Conservation (phyloP, 2,888 invertebrate genomes). For the Heliconius ethilla region DNA sequence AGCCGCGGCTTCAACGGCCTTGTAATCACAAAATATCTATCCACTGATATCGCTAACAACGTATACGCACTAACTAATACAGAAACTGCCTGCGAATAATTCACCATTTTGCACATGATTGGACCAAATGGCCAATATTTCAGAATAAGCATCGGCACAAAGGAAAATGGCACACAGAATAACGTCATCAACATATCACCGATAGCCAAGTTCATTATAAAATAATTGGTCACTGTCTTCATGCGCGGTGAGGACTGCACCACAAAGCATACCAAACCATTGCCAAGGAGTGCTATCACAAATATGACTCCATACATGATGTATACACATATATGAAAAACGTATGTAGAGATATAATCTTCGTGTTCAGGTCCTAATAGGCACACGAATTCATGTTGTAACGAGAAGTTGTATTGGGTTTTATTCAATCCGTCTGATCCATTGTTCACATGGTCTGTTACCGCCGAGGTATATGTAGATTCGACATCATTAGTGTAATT, state of each 20-base stretch:
- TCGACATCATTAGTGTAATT: conserved; percentile 23
- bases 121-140: conserved; percentile 95
- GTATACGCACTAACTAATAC: conserved; percentile 94
- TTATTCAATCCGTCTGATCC: conserved; percentile 29
- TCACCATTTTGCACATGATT: conserved; percentile 89
- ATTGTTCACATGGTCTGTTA: conserved; percentile 22
- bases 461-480: conserved; percentile 15
- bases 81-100: conserved; percentile 90
- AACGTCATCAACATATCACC: conserved; percentile 95
- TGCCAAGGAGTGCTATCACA: conserved; percentile 86
- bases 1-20: conserved; percentile 92
- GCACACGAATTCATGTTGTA: conserved; percentile 35
- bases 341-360: conserved; percentile 65
- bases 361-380: conserved; percentile 57
- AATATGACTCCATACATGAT: conserved; percentile 87
- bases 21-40: conserved; percentile 94
- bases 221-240: conserved; percentile 95
- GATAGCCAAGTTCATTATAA: conserved; percentile 93
- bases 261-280: conserved; percentile 92
- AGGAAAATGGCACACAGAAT: conserved; percentile 95
- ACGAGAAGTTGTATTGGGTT: conserved; percentile 36
- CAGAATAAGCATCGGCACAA: conserved; percentile 88
- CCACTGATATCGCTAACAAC: conserved; percentile 93
- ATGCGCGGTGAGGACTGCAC: conserved; percentile 91
- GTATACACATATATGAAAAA: conserved; percentile 85